These are phyloP conservation scores for Monochamus saltuarius DNA, from an alignment of 1,140 invertebrate genomes.

Conservation along the genomic window DNA sequence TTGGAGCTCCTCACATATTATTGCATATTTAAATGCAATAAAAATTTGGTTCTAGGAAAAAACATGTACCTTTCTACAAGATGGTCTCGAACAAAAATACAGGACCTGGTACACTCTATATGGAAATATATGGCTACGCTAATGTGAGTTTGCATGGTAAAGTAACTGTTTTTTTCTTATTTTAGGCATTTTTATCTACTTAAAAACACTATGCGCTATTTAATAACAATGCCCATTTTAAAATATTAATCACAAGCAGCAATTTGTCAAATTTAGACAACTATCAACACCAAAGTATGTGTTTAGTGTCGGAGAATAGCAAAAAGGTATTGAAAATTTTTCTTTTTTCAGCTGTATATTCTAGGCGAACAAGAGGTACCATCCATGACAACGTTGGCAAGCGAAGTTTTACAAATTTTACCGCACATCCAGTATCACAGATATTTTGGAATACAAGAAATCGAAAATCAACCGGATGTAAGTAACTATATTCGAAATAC, in stretches of 20 bases:
- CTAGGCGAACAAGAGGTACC: slow-evolving; percentile 66
- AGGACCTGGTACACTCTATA: slow-evolving; percentile 58
- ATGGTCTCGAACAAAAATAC: slow-evolving; percentile 59
- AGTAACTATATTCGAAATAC: not conserved
- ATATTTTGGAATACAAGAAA: slow-evolving; percentile 45
- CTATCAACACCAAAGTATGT: no score
- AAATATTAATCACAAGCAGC: not conserved
- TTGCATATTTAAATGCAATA: not conserved
- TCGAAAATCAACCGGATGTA: slow-evolving; percentile 49
- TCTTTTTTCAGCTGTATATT: slow-evolving; percentile 57
- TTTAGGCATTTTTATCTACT: no score
- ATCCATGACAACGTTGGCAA: slow-evolving; percentile 60
- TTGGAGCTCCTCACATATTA: slow-evolving; percentile 12
- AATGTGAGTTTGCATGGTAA: slow-evolving; percentile 55
- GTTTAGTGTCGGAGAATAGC: no score
- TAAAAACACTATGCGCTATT: not conserved
- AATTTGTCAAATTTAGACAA: no score
- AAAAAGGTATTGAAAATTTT: not conserved
- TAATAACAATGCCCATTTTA: not conserved
- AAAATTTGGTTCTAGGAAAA: slow-evolving; percentile 23
- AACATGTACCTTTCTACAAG: slow-evolving; percentile 15
- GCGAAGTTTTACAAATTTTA: slow-evolving; percentile 53
- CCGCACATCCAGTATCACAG: slow-evolving; percentile 39
- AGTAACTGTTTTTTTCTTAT: no score
- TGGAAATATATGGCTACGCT: slow-evolving; percentile 58